Evolutionary conservation across 2,113 vertebrate species (phyloP).

Genomic region (Centropus unirufus): DNA sequence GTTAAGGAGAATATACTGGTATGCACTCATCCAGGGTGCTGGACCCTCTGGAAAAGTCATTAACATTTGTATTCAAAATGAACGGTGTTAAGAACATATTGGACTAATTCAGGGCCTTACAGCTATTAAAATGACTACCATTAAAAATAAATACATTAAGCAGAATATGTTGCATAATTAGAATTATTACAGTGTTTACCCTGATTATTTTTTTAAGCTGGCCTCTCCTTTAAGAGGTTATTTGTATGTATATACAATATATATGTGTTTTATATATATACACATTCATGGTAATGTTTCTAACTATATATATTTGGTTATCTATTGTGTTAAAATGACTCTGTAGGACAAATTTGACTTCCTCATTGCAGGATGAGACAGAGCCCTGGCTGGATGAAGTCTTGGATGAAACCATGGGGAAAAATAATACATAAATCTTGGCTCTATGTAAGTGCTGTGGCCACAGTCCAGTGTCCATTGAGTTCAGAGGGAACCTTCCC

Average conservation of each 20-base stretch:
- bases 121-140: slow-evolving; percentile 62
- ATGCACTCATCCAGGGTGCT: neutral
- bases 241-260: neutral
- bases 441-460: neutral
- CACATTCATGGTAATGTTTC: neutral
- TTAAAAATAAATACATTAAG: slow-evolving; percentile 65
- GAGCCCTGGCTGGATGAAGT: neutral
- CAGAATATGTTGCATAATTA: slow-evolving; percentile 51
- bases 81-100: slow-evolving; percentile 53
- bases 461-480: neutral
- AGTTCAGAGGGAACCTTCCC: slow-evolving; percentile 21
- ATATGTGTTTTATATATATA: neutral
- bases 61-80: slow-evolving; percentile 60
- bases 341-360: slow-evolving; percentile 12
- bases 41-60: slow-evolving; percentile 65
- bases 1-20: neutral
- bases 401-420: neutral
- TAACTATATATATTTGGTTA: slow-evolving; percentile 10
- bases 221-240: neutral
- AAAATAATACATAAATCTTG: neutral
- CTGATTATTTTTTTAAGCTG: neutral
- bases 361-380: slow-evolving; percentile 28
- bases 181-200: slow-evolving; percentile 34
- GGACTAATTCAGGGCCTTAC: slow-evolving; percentile 65
- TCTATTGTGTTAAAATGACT: slow-evolving; percentile 2